Evolutionary conservation across 2,888 invertebrate genomes (phyloP), one percentile per base, ranked within the genome.

Genomic region (Spodoptera exigua): DNA sequence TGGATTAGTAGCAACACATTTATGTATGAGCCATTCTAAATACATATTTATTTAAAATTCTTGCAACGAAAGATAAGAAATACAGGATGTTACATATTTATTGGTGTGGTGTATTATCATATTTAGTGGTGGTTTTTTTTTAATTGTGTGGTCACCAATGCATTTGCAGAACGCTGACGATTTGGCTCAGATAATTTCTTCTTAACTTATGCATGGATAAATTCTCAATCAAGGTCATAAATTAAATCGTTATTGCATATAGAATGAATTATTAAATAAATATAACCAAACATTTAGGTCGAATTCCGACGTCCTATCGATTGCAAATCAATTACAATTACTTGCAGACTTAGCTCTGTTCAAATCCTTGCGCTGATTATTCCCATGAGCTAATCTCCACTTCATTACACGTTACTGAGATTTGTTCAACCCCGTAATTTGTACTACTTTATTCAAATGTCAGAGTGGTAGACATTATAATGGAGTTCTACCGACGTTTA

Each of bases 401-500:
- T 69, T 73, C 64, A 74, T 61, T 76, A 73, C 64, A 66, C 47
- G 62, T 74, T 74, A 61, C 63, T 65, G 40, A 54, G 63, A 60
- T 59, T 70, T 62, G 59, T 72, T 56, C 62, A 67, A 70, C 49
- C 35, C 65, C 55, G 61, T 78, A 80, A 84, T 83, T 84, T 84
- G 84, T 86, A 78, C 69, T 66, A 76, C 75, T 78, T 75, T 85
- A 85, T 86, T 80, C 80, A 86, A 84, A 87, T 83, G 83, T 84
- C 83, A 73, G 41, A 56, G 51, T 54, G 65, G 61, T 51, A 62
- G 83, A 81, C 81, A 76, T 55, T 72, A 79, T 80, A 85, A 87
- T 83, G 68, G 79, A 65, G 51, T 56, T 48, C 45, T 63, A 73
- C 53, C 68, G 78, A 78, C 80, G 62, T 70, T 68, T 61, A 60